phyloP scores from a whole-genome alignment of 2,113 vertebrate genomes.

The Piaya cayana region DNA sequence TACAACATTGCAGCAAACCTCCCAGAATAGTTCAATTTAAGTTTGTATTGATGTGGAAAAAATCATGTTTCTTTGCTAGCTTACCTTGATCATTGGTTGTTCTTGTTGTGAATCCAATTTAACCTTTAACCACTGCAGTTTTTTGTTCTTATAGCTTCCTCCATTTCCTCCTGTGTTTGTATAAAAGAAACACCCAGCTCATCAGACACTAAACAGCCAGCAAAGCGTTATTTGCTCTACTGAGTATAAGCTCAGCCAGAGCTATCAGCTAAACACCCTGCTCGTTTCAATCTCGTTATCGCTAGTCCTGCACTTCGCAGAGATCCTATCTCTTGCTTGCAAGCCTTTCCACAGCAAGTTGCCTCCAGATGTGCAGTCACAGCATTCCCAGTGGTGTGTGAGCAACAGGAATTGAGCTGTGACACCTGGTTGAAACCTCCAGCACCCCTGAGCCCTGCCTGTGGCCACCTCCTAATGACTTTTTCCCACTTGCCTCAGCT shows the following conservation, averaged over 20 bases:
- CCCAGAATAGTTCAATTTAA: neutral
- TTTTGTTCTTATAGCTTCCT: neutral
- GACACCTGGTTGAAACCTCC: neutral
- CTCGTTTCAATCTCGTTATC: neutral
- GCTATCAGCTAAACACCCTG: neutral
- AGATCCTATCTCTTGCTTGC: neutral
- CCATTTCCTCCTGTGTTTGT: neutral
- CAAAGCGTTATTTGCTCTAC: neutral
- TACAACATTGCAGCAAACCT: neutral
- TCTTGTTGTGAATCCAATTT: neutral
- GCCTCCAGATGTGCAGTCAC: constrained; percentile 62
- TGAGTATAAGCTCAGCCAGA: neutral
- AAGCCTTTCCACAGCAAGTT: constrained; percentile 56
- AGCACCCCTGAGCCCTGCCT: constrained; percentile 2
- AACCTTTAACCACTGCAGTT: neutral
- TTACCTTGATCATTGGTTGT: neutral
- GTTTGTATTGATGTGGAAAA: neutral
- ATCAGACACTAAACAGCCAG: neutral
- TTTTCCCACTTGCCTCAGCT: neutral
- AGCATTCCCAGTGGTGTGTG: neutral
- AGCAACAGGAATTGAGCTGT: neutral
- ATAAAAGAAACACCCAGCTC: neutral
- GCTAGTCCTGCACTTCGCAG: neutral
- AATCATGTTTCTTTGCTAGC: neutral
- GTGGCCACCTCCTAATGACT: constrained; percentile 53